phyloP scores from a whole-genome alignment of 2,797 vertebrate genomes.

The Bryconaethiops microstoma region DNA sequence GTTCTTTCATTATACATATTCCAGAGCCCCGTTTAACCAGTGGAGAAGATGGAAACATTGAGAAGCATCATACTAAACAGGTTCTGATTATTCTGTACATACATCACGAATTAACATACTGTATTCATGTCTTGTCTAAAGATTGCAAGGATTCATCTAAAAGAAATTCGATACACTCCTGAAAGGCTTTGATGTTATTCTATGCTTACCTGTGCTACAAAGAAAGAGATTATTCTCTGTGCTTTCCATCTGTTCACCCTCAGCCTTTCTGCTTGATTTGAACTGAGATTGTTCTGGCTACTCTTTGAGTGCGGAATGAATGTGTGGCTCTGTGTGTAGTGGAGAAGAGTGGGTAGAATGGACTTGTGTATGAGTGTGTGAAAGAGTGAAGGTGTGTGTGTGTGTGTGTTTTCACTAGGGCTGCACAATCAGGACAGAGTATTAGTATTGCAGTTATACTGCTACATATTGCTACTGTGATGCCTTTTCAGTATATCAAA shows the following conservation, averaged over 20 bases:
- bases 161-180: slow-evolving; percentile 27
- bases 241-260: slow-evolving; percentile 27
- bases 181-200: slow-evolving; percentile 24
- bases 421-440: too few relatives aligned
- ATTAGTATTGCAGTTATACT: too few relatives aligned
- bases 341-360: slow-evolving; percentile 45
- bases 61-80: neutral
- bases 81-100: neutral
- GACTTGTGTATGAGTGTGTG: slow-evolving; percentile 29
- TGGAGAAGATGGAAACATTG: neutral
- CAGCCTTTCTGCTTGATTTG: slow-evolving; percentile 37
- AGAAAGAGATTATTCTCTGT: slow-evolving; percentile 20
- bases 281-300: slow-evolving; percentile 43
- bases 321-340: slow-evolving; percentile 46
- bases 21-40: neutral
- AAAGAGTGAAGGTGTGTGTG: slow-evolving; percentile 25
- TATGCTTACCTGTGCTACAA: slow-evolving; percentile 12
- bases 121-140: slow-evolving; percentile 7
- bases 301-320: slow-evolving; percentile 51
- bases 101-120: neutral
- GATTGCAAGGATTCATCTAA: slow-evolving; percentile 10
- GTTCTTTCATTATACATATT: neutral
- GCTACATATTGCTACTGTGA: too few relatives aligned
- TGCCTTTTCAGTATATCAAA: too few relatives aligned
- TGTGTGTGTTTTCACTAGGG: neutral